Evolutionary conservation across 1,140 invertebrate species (phyloP), one percentile per base, ranked within the genome.

Genomic region (Nymphalis io): DNA sequence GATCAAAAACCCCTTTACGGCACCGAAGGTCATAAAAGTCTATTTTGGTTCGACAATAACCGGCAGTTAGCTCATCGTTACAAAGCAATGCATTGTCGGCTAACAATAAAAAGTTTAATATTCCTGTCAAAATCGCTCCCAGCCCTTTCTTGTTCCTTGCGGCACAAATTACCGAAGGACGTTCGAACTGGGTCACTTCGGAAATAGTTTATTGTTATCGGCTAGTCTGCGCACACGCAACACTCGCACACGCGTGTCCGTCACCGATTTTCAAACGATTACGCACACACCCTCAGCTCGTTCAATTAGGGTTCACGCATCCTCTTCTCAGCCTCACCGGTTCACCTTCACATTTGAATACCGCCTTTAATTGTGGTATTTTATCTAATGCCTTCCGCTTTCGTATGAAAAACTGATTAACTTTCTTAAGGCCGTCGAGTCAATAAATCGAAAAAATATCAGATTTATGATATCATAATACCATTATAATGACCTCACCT

Each of bases 131-230:
- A 86, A 82, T 87, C 71, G 81, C 83, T 85, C 79, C 73, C 78
- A 79, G 87, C 89, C 88, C 88, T 91, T 91, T 91, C 88, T 91
- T 87, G 84, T 91, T 91, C 89, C 87, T 87, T 86, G 83, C 85
- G 80, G 85, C 81, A 91, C 87, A 85, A 89, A 90, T 89, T 90
- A 81, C 84, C 80, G 89, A 91, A 91, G 89, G 89, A 91, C 89
- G 89, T 84, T 80, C 77, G 75, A 91, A 88, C 84, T 91, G 84
- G 88, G 88, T 90, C 89, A 91, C 89, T 91, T 91, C 89, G 89
- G 89, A 91, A 91, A 91, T 91, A 91, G 88, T 91, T 91, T 91
- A 91, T 91, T 91, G 89, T 91, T 91, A 91, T 90, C 89, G 88
- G 84, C 87, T 86, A 89, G 85, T 87, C 78, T 79, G 88, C 88